phyloP scores from a whole-genome alignment of 2,888 invertebrate genomes.

The Octonoba sinensis region DNA sequence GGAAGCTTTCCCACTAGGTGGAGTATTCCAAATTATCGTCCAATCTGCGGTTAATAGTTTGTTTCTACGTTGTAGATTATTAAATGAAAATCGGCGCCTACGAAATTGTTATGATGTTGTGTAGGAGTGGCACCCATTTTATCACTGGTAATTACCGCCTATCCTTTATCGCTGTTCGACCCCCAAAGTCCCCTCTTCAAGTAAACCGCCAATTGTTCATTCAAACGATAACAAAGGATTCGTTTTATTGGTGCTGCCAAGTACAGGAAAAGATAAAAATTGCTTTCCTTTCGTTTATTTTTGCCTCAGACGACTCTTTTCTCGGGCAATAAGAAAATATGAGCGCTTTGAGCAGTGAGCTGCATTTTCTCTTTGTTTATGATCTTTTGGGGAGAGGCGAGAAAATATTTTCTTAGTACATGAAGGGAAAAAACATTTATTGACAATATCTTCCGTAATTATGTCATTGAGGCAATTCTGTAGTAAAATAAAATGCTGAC shows the following conservation, averaged over 20 bases:
- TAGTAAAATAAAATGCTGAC: neutral
- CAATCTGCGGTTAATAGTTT: no score
- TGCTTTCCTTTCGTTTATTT: neutral
- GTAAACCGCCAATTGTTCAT: neutral
- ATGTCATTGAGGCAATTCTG: neutral
- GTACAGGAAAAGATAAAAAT: conserved; percentile 1
- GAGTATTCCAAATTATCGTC: no score
- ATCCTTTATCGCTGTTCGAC: conserved; percentile 8
- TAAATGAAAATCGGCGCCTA: conserved; percentile 29
- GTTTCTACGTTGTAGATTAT: no score
- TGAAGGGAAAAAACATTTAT: neutral
- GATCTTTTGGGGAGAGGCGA: neutral
- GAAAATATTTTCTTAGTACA: neutral
- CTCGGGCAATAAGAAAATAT: no score
- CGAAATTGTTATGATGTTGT: conserved; percentile 37
- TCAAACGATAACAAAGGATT: conserved; percentile 23
- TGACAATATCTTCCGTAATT: neutral
- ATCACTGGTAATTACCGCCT: conserved; percentile 45
- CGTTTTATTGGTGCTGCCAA: conserved; percentile 20
- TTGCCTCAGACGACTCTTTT: no score
- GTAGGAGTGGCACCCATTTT: conserved; percentile 39
- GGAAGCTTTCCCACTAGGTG: no score
- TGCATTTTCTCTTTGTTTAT: neutral
- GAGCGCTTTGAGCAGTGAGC: neutral
- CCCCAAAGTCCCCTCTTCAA: neutral